Base-by-base conservation (phyloP, 2,888 invertebrate genomes). In the Ophonus ardosiacus region DNA sequence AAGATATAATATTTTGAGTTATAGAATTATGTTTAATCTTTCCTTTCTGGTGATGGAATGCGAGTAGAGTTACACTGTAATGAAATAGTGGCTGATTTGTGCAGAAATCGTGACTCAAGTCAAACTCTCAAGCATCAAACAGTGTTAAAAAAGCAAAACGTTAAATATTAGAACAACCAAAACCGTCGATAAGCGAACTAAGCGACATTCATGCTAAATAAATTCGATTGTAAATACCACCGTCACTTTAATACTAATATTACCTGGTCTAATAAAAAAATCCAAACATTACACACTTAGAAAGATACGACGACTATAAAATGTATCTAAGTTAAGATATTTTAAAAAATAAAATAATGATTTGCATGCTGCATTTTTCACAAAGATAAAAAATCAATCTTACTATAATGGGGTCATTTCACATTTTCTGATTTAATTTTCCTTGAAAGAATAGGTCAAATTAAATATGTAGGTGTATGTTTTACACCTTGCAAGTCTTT, bases 131-230 rank as follows among this genome's bases (percentile, higher is more conserved):
- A 59, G 79, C 79, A 79, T 79, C 57, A 21, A 21, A 57, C 24
- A 10, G 13, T 40, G 80, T 80, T 8, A 61, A 18, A 79, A 24
- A 61, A 80, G 63, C 63, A 38, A 51, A 80, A 80, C 63, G 63
- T 80, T 79, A 63, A 43, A 21, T 61, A 79, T 79, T 57, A 79
- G 31, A 79, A 31, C 68, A 31, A 80, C 80, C 80, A 80, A 63
- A 63, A 61, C 80, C 80, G 63, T n/a, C 80, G 78, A 78, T 8
- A 79, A 80, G 61, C 31, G 79, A 31, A 24, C 43, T 80, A 80
- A 63, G 63, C 43, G 15, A 80, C 63, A 80, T 38, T 24, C 79
- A 79, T 79, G 79, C 79, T 79, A 78, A 57, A 78, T 24, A 31
- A 38, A 13, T 63, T 15, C 38, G 31, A 38, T 68, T 38, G 7